A percentile compares a stretch with the other conserved stretches of the same genome.
phyloP scores from a whole-genome alignment of 2,888 invertebrate species.

The Melolontha melolontha region DNA sequence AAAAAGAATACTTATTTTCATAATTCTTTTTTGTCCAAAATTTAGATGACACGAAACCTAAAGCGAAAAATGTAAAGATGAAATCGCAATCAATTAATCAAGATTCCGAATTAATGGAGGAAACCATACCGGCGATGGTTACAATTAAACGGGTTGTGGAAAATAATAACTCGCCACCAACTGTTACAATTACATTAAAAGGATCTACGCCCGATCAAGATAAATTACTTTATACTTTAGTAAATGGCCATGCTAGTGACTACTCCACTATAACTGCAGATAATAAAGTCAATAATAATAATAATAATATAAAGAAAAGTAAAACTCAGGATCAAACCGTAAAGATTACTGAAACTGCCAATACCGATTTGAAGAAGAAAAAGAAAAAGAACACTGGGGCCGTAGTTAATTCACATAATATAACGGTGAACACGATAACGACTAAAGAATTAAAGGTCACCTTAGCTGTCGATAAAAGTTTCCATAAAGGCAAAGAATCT shows the following conservation, averaged over 20 bases:
- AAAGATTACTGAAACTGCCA: slow-evolving; percentile 40
- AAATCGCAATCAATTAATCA: slow-evolving; percentile 5
- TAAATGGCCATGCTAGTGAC: slow-evolving; percentile 69
- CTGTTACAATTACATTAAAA: slow-evolving; percentile 81
- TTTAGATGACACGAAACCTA: slow-evolving; percentile 38
- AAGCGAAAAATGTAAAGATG: slow-evolving; percentile 43
- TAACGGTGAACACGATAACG: slow-evolving; percentile 31
- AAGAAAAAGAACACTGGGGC: slow-evolving; percentile 45
- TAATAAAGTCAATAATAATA: slow-evolving; percentile 44
- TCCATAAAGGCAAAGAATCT: slow-evolving; percentile 46
- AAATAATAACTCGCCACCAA: slow-evolving; percentile 75
- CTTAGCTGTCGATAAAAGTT: slow-evolving; percentile 55
- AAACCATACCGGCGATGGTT: slow-evolving; percentile 70
- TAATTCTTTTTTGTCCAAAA: slow-evolving; percentile 4
- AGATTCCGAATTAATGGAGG: slow-evolving; percentile 55
- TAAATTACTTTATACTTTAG: slow-evolving; percentile 78
- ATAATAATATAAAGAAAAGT: slow-evolving; percentile 42
- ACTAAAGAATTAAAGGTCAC: slow-evolving; percentile 60
- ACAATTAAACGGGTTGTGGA: slow-evolving; percentile 80
- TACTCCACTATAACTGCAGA: slow-evolving; percentile 39
- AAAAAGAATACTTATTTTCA: not conserved
- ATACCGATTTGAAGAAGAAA: slow-evolving; percentile 44
- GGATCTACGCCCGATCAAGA: slow-evolving; percentile 81
- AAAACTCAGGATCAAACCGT: slow-evolving; percentile 32
- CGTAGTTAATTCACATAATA: slow-evolving; percentile 12